Percentiles rank a stretch among this genome's conserved stretches.
Conservation (phyloP, 2,888 invertebrate species). For the Spisula subtruncata region DNA sequence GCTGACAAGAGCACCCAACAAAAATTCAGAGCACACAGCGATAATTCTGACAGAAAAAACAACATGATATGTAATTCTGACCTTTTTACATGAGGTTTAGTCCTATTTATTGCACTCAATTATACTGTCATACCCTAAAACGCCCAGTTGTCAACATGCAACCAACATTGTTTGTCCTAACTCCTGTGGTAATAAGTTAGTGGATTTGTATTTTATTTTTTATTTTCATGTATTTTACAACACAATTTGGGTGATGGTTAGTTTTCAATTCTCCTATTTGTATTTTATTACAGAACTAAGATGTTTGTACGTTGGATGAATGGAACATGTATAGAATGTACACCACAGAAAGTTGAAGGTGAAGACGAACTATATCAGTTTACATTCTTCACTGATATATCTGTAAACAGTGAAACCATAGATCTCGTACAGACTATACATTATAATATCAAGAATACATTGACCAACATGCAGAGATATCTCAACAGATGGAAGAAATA, state of each 20-base stretch:
- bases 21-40: too few species aligned
- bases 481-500: conserved; percentile 89
- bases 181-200: too few species aligned
- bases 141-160: too few species aligned
- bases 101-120: too few species aligned
- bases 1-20: too few species aligned
- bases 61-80: too few species aligned
- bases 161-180: too few species aligned
- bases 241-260: background rate
- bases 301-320: conserved; percentile 95
- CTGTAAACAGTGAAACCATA: conserved; percentile 92
- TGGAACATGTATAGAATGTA: conserved; percentile 93
- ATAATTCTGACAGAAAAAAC: too few species aligned
- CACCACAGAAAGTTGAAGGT: conserved; percentile 90
- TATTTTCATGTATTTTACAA: too few species aligned
- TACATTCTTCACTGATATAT: conserved; percentile 94
- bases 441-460: conserved; percentile 91
- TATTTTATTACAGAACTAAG: conserved; percentile 90
- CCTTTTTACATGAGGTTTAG: too few species aligned
- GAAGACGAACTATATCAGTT: conserved; percentile 91
- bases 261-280: background rate
- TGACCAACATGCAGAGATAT: conserved; percentile 91
- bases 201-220: too few species aligned
- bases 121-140: too few species aligned
- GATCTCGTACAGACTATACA: conserved; percentile 91